Percentiles rank a stretch among this genome's conserved stretches.
Evolutionary conservation across 2,797 vertebrate species (phyloP).

Genomic region (Melanotaenia trifasciata): DNA sequence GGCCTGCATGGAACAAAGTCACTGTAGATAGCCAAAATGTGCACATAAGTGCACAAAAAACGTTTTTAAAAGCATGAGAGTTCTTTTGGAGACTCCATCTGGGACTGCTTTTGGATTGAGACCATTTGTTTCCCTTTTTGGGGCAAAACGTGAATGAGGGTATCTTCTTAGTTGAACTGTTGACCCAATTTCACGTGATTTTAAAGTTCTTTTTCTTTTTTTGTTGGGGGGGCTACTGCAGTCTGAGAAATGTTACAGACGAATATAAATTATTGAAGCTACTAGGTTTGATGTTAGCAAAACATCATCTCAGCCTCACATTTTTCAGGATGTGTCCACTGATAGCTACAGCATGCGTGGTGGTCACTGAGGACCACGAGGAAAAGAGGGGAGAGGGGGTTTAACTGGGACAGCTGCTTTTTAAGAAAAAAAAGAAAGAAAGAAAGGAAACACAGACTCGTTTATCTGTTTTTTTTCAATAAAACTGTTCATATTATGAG

Average conservation of each 20-base stretch:
- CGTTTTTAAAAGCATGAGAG: neutral
- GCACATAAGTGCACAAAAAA: slow-evolving; percentile 10
- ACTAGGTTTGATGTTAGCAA: slow-evolving; percentile 21
- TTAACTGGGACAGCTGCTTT: neutral
- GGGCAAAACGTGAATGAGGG: neutral
- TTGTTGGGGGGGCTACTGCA: neutral
- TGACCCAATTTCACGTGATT: slow-evolving; percentile 47
- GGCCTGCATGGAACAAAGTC: neutral
- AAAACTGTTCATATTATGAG: slow-evolving; percentile 23
- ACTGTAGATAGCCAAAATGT: neutral
- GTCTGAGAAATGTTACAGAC: slow-evolving; percentile 1
- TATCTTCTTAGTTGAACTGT: slow-evolving; percentile 3
- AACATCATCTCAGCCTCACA: slow-evolving; percentile 13
- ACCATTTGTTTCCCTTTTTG: slow-evolving; percentile 17
- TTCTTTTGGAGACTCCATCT: neutral
- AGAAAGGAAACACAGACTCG: neutral
- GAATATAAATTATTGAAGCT: slow-evolving; percentile 41
- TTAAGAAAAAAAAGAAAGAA: slow-evolving; percentile 1
- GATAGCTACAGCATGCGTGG: slow-evolving; percentile 9
- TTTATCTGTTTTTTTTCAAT: slow-evolving; percentile 8
- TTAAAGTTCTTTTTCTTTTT: neutral
- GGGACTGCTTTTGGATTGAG: neutral
- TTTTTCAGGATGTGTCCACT: slow-evolving; percentile 23
- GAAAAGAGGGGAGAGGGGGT: slow-evolving; percentile 18
- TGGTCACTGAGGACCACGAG: slow-evolving; percentile 2